A percentile compares a stretch with the other conserved stretches of the same genome.
phyloP scores from a whole-genome alignment of 2,797 vertebrate species.

The Ficedula albicollis region DNA sequence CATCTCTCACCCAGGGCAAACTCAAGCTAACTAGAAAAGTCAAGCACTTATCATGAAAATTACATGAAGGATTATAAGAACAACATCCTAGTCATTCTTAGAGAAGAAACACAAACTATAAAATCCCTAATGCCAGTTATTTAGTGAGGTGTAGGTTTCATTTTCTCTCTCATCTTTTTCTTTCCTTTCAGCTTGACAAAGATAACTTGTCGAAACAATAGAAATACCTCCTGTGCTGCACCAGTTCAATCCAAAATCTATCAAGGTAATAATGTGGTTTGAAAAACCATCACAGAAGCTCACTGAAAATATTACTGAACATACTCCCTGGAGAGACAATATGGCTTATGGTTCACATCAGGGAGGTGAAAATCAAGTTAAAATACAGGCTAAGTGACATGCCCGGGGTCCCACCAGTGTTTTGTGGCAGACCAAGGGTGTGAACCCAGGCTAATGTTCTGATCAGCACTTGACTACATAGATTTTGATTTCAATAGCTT shows the following conservation, averaged over 20 bases:
- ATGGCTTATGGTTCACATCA: background rate
- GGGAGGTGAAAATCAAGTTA: background rate
- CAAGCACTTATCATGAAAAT: constrained; percentile 48
- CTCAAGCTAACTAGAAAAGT: constrained; percentile 39
- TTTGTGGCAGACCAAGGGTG: background rate
- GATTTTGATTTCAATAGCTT: background rate
- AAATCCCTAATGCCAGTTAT: constrained; percentile 32
- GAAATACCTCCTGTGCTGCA: background rate
- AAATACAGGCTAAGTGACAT: background rate
- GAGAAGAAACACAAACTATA: background rate
- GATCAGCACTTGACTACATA: background rate
- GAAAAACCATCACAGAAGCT: constrained; percentile 9
- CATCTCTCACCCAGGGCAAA: background rate
- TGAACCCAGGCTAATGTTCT: background rate
- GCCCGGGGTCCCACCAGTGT: background rate
- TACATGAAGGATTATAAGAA: background rate
- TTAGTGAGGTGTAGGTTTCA: constrained; percentile 7
- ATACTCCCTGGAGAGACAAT: background rate
- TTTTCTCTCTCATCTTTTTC: constrained; percentile 11
- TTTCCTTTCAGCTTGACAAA: constrained; percentile 24
- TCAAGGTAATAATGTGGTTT: constrained; percentile 13
- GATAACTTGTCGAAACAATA: constrained; percentile 5
- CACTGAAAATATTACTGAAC: background rate
- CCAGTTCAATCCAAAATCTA: constrained; percentile 19
- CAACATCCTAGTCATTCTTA: background rate